A percentile compares a stretch with the other conserved stretches of the same genome.
phyloP scores from a whole-genome alignment of 2,888 invertebrate genomes.

The Volucella zonaria region DNA sequence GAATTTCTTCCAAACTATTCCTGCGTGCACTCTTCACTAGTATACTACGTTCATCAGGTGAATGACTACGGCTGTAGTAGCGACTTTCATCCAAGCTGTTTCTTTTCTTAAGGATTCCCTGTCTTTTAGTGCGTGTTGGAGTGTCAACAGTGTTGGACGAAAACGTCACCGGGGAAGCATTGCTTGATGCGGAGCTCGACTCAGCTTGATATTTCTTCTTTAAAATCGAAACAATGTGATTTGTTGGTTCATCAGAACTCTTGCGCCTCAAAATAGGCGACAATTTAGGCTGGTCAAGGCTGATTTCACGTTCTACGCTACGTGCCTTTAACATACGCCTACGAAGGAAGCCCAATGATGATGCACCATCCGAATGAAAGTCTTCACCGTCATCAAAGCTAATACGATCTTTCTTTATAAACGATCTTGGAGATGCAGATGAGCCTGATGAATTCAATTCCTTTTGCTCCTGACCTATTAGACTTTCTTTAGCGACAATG shows the following conservation, averaged over 20 bases:
- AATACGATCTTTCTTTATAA: slow-evolving; percentile 75
- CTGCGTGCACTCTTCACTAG: slow-evolving; percentile 81
- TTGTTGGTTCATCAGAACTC: slow-evolving; percentile 83
- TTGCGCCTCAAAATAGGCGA: slow-evolving; percentile 80
- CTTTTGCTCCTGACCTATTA: slow-evolving; percentile 49
- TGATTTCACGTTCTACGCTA: slow-evolving; percentile 77
- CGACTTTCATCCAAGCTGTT: slow-evolving; percentile 89
- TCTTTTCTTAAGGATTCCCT: slow-evolving; percentile 92
- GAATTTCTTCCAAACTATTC: slow-evolving; percentile 81
- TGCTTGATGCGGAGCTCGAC: slow-evolving; percentile 83
- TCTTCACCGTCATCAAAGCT: slow-evolving; percentile 68
- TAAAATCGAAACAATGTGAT: slow-evolving; percentile 86
- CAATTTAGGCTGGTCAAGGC: slow-evolving; percentile 76
- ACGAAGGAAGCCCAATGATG: slow-evolving; percentile 72
- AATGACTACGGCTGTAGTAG: slow-evolving; percentile 82
- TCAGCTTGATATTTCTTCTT: slow-evolving; percentile 86
- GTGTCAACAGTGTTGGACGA: slow-evolving; percentile 89
- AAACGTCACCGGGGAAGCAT: slow-evolving; percentile 90
- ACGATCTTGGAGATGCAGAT: slow-evolving; percentile 75
- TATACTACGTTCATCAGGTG: slow-evolving; percentile 82
- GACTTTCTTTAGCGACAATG: slow-evolving; percentile 41
- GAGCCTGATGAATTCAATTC: slow-evolving; percentile 66
- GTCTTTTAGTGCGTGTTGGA: slow-evolving; percentile 85
- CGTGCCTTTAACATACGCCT: slow-evolving; percentile 77
- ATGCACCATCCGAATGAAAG: slow-evolving; percentile 68